These are phyloP conservation scores for Drosophila stalkeri DNA, from an alignment of 2,888 invertebrate genomes.

Conservation along the genomic window DNA sequence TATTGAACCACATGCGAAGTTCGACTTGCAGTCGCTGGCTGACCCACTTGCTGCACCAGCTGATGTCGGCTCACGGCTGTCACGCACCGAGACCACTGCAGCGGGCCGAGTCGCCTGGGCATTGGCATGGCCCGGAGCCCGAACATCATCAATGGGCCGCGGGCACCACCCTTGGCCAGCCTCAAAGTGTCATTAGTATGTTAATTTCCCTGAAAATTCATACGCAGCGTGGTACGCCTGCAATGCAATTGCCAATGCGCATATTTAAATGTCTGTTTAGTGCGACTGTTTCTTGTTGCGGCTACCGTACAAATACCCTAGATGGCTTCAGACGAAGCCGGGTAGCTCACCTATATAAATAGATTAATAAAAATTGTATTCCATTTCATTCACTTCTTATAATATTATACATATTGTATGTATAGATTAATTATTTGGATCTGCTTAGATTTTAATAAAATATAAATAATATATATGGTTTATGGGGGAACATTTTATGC, in stretches of 20 bases:
- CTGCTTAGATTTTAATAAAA: too few relatives aligned
- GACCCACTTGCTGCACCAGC: slow-evolving; percentile 58
- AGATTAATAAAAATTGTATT: not conserved
- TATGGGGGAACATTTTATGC: too few relatives aligned
- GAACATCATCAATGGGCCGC: slow-evolving; percentile 54
- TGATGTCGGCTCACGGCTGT: slow-evolving; percentile 32
- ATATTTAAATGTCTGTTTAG: slow-evolving; percentile 63
- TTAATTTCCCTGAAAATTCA: slow-evolving; percentile 68
- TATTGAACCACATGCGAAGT: slow-evolving; percentile 74
- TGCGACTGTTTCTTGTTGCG: slow-evolving; percentile 22
- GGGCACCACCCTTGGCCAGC: slow-evolving; percentile 49
- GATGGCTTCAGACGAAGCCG: not conserved
- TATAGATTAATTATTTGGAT: too few relatives aligned
- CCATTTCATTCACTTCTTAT: too few relatives aligned
- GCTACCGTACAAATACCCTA: slow-evolving; percentile 36
- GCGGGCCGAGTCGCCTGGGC: slow-evolving; percentile 11
- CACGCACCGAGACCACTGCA: slow-evolving; percentile 2
- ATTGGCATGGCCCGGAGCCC: slow-evolving; percentile 38
- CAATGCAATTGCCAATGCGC: slow-evolving; percentile 67
- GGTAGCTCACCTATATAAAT: not conserved
- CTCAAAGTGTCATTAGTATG: slow-evolving; percentile 65
- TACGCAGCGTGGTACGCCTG: slow-evolving; percentile 68
- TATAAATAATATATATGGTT: too few relatives aligned
- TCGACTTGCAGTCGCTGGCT: slow-evolving; percentile 61
- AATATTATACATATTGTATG: too few relatives aligned